Conservation (phyloP, 2,888 invertebrate species). For the Branchipolynoe longqiensis region DNA sequence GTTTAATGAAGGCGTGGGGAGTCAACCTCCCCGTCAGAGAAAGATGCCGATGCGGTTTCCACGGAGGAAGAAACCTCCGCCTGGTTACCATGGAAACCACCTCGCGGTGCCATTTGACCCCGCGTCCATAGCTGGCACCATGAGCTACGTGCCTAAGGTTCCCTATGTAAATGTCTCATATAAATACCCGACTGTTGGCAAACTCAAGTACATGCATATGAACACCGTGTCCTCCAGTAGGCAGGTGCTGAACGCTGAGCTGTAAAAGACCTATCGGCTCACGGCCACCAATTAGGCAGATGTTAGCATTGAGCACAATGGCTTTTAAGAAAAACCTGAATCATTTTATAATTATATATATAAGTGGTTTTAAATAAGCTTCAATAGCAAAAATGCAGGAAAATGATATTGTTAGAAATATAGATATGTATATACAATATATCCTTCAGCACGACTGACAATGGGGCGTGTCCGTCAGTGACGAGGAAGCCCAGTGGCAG, state of each 20-base stretch:
- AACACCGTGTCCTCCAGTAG: neutral
- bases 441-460: too few relatives aligned
- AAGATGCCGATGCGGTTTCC: neutral
- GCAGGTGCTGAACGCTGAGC: constrained; percentile 26
- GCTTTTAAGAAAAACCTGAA: too few relatives aligned
- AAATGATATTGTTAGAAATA: too few relatives aligned
- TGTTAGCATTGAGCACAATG: too few relatives aligned
- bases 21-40: neutral
- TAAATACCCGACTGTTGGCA: neutral
- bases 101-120: neutral
- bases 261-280: constrained; percentile 12
- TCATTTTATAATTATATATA: too few relatives aligned
- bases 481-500: too few relatives aligned
- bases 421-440: too few relatives aligned
- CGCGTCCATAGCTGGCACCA: neutral
- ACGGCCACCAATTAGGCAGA: too few relatives aligned
- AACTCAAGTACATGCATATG: constrained; percentile 49
- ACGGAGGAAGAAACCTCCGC: constrained; percentile 22
- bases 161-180: constrained; percentile 56
- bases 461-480: too few relatives aligned
- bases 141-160: constrained; percentile 35
- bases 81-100: constrained; percentile 13
- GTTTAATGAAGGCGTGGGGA: neutral
- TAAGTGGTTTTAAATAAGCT: too few relatives aligned
- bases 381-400: too few relatives aligned